Evolutionary conservation across 2,888 invertebrate genomes (phyloP).

Genomic region (Helobdella robusta): DNA sequence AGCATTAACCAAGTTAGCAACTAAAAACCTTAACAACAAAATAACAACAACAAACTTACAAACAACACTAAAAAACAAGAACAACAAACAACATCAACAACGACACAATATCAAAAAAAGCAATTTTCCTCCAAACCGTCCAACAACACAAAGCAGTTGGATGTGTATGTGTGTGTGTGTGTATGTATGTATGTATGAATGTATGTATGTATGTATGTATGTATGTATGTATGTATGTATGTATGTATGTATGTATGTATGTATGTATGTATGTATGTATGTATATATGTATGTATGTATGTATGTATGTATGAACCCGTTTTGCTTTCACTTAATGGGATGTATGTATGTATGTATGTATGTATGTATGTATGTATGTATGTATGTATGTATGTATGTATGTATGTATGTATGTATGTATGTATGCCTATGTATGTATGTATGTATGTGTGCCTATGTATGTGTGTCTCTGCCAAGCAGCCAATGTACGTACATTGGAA

Average conservation of each 20-base stretch:
- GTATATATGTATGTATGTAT: slow-evolving; percentile 19
- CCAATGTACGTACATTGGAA: too few species aligned
- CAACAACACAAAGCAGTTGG: too few species aligned
- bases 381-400: slow-evolving; percentile 16
- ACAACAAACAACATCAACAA: too few species aligned
- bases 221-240: slow-evolving; percentile 23
- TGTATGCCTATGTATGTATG: not conserved
- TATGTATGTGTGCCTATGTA: not conserved
- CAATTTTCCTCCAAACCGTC: too few species aligned
- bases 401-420: slow-evolving; percentile 9
- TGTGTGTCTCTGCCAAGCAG: too few species aligned
- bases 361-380: slow-evolving; percentile 20
- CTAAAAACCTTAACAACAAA: too few species aligned
- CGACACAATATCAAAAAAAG: too few species aligned
- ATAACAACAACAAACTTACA: too few species aligned
- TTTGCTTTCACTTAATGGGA: too few species aligned
- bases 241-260: slow-evolving; percentile 21
- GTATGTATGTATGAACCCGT: slow-evolving; percentile 18
- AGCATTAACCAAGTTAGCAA: too few species aligned
- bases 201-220: slow-evolving; percentile 24
- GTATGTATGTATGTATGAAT: slow-evolving; percentile 23
- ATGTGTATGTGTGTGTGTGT: slow-evolving; percentile 17
- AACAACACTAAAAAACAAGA: too few species aligned
- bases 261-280: slow-evolving; percentile 21
- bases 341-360: slow-evolving; percentile 21